These are phyloP conservation scores for Drosophila lutescens DNA, from an alignment of 2,888 invertebrate genomes.

Conservation along the genomic window DNA sequence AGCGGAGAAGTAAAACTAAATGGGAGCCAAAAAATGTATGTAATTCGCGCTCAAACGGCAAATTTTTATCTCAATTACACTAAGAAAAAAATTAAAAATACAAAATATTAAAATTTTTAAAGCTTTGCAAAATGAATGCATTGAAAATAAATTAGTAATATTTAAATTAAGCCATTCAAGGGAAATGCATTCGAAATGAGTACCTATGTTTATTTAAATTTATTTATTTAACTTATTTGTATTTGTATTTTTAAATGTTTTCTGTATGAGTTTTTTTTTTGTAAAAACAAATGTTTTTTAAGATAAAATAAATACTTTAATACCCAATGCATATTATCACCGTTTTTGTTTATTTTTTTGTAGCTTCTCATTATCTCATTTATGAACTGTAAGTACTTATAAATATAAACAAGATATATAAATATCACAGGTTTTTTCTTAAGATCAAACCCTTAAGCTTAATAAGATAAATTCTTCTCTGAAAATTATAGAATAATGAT, in stretches of 20 bases:
- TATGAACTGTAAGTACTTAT: no score
- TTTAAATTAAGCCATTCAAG: no score
- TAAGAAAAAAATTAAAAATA: background rate
- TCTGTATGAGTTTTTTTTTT: background rate
- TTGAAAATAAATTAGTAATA: no score
- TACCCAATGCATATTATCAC: background rate
- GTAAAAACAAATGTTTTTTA: background rate
- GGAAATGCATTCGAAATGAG: no score
- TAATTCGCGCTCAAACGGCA: background rate
- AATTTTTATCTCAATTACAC: slow-evolving; percentile 1
- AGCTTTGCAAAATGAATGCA: no score
- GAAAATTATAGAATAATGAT: background rate
- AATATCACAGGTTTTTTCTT: no score
- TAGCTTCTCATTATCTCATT: no score
- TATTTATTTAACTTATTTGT: background rate
- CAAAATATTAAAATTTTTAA: background rate
- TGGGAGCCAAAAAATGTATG: background rate
- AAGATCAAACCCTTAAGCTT: no score
- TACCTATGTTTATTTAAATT: no score
- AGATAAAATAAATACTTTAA: background rate
- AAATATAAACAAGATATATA: no score
- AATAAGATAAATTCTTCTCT: no score
- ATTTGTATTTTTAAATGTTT: background rate
- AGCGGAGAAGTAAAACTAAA: slow-evolving; percentile 14
- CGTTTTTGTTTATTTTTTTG: no score